Conservation (phyloP, 1,140 invertebrate species). For the Apis laboriosa region DNA sequence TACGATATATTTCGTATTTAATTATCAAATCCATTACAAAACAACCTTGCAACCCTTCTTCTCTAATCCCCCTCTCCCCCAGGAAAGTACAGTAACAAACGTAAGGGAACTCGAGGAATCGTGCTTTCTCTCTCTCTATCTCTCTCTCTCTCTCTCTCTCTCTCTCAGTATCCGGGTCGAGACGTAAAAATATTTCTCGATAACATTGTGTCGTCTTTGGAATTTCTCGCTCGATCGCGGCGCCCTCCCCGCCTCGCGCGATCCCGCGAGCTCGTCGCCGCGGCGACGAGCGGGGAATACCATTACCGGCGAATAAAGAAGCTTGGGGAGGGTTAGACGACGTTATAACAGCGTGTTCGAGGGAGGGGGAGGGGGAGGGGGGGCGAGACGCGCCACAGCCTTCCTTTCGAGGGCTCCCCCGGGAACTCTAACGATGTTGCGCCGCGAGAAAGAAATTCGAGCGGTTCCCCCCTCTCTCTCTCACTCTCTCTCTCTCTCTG, state of each 20-base stretch:
- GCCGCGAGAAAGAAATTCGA: constrained; percentile 61
- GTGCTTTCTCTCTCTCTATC: no score
- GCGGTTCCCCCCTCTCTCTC: constrained; percentile 26
- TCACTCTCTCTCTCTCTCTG: no score
- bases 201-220: constrained; percentile 33
- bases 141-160: no score
- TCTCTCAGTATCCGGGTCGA: background rate
- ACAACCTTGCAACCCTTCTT: no score
- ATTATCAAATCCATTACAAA: no score
- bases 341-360: constrained; percentile 31
- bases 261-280: constrained; percentile 12
- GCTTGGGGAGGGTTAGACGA: constrained; percentile 27
- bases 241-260: constrained; percentile 9
- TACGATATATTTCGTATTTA: no score
- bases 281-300: constrained; percentile 27
- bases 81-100: no score
- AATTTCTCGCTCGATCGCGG: constrained; percentile 41
- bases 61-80: no score
- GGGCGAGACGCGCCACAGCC: constrained; percentile 30
- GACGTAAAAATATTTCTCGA: constrained; percentile 38
- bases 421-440: constrained; percentile 63
- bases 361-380: background rate
- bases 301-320: constrained; percentile 56
- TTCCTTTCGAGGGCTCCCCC: constrained; percentile 43
- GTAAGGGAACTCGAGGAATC: no score